Base-by-base conservation (phyloP, 1,140 invertebrate genomes). In the Trichomalopsis sarcophagae region DNA sequence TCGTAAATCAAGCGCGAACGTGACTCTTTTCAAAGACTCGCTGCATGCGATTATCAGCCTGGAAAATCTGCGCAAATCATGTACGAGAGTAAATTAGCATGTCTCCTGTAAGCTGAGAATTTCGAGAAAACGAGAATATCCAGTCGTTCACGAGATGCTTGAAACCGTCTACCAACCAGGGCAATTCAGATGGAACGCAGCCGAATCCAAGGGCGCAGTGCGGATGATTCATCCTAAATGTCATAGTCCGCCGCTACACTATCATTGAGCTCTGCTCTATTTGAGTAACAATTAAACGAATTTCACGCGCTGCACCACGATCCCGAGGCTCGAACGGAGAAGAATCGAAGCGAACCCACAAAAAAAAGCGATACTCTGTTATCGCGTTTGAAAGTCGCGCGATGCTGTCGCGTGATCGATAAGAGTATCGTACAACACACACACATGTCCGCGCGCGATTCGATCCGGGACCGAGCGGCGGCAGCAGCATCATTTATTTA, bases 401-500 rank as follows among this genome's bases (percentile, higher is more conserved):
- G 73, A 44, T 33, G 14, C 36, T 33, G 23, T 33, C 3, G 73
- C 68, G 7, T 44, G 33, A 75, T 75, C 73, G 73, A 71, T 71
- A 71, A 27, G 30, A n/a, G 73, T 17, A n/a, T 13, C 1, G 27
- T 27, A 27, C 27, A 27, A n/a, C 27, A 21, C n/a, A 21, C n/a
- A 17, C 47, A 13, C 14, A 50, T 50, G 10, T 11, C 33, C 68
- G 21, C 27, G 30, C 13, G 68, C 55, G 55, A 62, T n/a, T 5
- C 55, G 68, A 71, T 71, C 23, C 27, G 68, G 30, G 33, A 36
- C 30, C 73, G 73, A 40, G 30, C 73, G 73, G 30, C 73, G 73
- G 36, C 73, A 75, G 21, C 30, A 44, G 17, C 82, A 84, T 84
- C 71, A 80, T 84, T 84, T 84, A 80, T 84, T 84, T 81, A 81